These are phyloP conservation scores for Copsychus sechellarum DNA, from an alignment of 2,113 vertebrate genomes.

Conservation along the genomic window DNA sequence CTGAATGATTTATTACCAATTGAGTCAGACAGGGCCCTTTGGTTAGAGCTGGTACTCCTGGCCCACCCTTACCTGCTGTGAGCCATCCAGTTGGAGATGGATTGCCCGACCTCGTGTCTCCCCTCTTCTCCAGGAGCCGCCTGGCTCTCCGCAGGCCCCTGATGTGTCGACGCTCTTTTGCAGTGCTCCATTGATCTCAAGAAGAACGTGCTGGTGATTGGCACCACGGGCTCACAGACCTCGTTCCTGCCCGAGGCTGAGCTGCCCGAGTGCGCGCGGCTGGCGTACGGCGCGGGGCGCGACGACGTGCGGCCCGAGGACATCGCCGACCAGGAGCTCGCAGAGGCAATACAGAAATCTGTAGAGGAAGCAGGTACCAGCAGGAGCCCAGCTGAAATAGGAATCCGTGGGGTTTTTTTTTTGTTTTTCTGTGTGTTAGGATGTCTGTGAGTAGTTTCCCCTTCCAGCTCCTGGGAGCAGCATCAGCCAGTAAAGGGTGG, in stretches of 20 bases:
- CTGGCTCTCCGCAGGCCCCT: neutral
- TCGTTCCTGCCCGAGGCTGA: constrained; percentile 92
- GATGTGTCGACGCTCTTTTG: neutral
- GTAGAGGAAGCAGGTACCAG: constrained; percentile 92
- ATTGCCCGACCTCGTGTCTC: neutral
- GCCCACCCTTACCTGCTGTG: neutral
- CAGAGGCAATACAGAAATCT: constrained; percentile 94
- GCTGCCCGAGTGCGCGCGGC: constrained; percentile 91
- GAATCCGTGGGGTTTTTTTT: neutral
- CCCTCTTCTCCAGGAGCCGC: accelerated
- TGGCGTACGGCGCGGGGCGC: constrained; percentile 88
- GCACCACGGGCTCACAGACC: constrained; percentile 94
- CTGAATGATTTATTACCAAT: neutral
- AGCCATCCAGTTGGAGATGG: accelerated
- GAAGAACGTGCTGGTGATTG: constrained; percentile 91
- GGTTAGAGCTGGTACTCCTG: neutral
- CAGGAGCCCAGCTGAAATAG: neutral
- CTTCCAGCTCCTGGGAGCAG: neutral
- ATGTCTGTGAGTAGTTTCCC: neutral
- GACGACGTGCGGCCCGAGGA: constrained; percentile 88
- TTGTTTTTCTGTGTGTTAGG: neutral
- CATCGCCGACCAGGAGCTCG: constrained; percentile 91
- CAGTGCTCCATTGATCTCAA: constrained; percentile 98
- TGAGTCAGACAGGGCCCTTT: neutral
- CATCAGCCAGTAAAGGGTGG: neutral